These are phyloP conservation scores for Clivina fossor DNA, from an alignment of 2,888 invertebrate genomes.

Conservation along the genomic window DNA sequence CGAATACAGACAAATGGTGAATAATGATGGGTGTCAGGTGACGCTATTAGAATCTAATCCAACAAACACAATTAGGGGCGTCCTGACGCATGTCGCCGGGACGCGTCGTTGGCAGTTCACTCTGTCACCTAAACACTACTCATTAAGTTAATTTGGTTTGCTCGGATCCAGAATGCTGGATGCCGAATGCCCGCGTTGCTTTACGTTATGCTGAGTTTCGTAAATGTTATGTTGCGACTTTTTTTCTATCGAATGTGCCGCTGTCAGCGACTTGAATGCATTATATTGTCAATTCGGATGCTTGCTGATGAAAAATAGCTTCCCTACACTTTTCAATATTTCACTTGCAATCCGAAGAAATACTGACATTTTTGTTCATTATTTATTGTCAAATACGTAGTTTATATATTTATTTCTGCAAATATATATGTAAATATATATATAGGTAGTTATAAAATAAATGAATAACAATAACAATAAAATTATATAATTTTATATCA, in stretches of 20 bases:
- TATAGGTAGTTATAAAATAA: too few species aligned
- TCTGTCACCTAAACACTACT: conserved; percentile 49
- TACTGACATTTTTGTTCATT: background rate
- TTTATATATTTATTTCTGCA: too few species aligned
- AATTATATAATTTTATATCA: too few species aligned
- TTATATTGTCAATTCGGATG: conserved; percentile 24
- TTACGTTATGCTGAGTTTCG: too few species aligned
- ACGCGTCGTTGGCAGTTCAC: conserved; percentile 48
- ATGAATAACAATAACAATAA: too few species aligned
- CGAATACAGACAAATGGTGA: conserved; percentile 47
- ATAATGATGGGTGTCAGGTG: conserved; percentile 51
- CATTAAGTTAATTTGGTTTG: conserved; percentile 44
- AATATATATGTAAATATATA: too few species aligned
- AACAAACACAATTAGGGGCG: conserved; percentile 48
- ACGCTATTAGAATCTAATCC: conserved; percentile 46
- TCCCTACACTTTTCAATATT: conserved; percentile 20
- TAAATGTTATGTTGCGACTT: too few species aligned
- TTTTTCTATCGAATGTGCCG: conserved; percentile 4
- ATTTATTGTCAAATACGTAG: too few species aligned
- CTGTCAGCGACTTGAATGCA: conserved; percentile 3
- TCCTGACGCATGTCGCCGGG: conserved; percentile 47
- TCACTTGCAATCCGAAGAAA: background rate
- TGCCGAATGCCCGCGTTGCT: too few species aligned
- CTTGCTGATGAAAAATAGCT: conserved; percentile 17
- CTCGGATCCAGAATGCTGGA: too few species aligned